These are phyloP conservation scores for Pycnonotus jocosus DNA, from an alignment of 2,113 vertebrate genomes.

Conservation along the genomic window DNA sequence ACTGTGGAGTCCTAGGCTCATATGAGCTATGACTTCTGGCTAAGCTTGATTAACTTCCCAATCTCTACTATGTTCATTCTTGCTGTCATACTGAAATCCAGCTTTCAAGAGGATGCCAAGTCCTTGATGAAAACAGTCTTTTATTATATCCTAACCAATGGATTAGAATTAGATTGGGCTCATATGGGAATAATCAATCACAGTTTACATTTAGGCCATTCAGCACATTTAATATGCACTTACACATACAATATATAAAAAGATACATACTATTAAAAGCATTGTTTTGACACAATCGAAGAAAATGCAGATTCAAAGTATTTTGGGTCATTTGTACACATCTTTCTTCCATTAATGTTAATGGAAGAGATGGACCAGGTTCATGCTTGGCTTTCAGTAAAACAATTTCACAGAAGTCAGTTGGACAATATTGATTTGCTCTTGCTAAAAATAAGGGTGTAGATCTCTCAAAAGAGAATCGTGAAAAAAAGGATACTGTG, in stretches of 20 bases:
- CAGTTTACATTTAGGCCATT: conserved; percentile 3
- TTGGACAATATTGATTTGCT: not conserved
- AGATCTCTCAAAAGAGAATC: not conserved
- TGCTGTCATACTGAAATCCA: not conserved
- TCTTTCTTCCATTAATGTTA: conserved; percentile 43
- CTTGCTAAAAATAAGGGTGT: not conserved
- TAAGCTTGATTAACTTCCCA: not conserved
- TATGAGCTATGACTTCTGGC: not conserved
- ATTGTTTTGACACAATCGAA: conserved; percentile 37
- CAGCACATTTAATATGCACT: not conserved
- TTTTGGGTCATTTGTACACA: not conserved
- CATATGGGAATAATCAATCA: conserved; percentile 31
- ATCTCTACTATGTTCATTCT: not conserved
- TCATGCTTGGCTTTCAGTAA: not conserved
- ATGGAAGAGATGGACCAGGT: not conserved
- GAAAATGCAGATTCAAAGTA: not conserved
- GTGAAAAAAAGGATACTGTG: not conserved
- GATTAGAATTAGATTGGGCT: not conserved
- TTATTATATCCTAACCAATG: not conserved
- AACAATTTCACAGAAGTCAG: not conserved
- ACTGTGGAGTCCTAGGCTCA: not conserved
- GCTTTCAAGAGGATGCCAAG: not conserved
- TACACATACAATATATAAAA: not conserved
- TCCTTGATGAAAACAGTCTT: conserved; percentile 1
- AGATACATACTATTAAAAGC: not conserved